Percentiles rank a stretch among this genome's conserved stretches.
Conservation (phyloP, 1,140 invertebrate genomes). For the Megalopta genalis region DNA sequence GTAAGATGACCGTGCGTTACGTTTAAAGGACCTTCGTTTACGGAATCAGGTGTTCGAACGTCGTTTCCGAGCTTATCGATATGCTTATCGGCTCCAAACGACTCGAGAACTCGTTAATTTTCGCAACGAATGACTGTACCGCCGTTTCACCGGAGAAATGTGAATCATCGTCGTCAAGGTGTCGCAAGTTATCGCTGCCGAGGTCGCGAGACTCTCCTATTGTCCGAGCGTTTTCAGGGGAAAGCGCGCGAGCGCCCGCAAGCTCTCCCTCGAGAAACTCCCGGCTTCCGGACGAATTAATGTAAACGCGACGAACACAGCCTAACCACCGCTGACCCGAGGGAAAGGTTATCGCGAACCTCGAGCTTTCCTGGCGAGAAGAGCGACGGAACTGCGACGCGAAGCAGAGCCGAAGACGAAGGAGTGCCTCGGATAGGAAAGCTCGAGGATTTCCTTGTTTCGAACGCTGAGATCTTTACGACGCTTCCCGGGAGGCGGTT, state of each 20-base stretch:
- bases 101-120: background rate
- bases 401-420: background rate
- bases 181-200: conserved; percentile 25
- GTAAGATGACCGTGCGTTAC: too few species aligned
- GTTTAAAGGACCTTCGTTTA: background rate
- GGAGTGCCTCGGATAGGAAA: background rate
- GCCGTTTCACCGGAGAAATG: background rate
- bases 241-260: too few species aligned
- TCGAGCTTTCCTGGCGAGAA: too few species aligned
- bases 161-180: background rate
- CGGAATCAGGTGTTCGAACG: background rate
- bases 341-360: too few species aligned
- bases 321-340: too few species aligned
- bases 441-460: conserved; percentile 1
- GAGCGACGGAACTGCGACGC: too few species aligned
- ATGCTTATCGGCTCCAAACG: background rate
- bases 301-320: too few species aligned
- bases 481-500: background rate
- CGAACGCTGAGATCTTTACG: too few species aligned
- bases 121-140: background rate
- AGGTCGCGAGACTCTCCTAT: background rate
- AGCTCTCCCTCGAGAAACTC: background rate
- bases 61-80: background rate
- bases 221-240: background rate
- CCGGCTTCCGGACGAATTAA: background rate